A percentile compares a stretch with the other conserved stretches of the same genome.
phyloP scores from a whole-genome alignment of 2,113 vertebrate species.

The Trematomus loennbergii region DNA sequence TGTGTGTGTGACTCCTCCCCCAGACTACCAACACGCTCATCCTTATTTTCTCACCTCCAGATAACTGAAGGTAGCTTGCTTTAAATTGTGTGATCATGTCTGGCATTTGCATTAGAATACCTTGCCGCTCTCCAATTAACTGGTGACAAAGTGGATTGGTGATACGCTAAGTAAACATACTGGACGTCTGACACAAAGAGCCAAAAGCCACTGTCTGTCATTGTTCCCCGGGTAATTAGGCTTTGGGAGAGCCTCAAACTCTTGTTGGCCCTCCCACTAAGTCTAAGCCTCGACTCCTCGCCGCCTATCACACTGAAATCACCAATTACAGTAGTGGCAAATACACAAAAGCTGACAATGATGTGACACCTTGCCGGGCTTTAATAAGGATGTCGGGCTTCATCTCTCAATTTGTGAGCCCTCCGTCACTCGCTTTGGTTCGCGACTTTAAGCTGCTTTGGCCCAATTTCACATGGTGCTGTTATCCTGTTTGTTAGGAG shows the following conservation, averaged over 20 bases:
- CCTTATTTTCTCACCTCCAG: conserved; percentile 46
- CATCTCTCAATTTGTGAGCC: conserved; percentile 61
- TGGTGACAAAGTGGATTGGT: conserved; percentile 70
- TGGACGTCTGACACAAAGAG: conserved; percentile 73
- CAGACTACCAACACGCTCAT: conserved; percentile 7
- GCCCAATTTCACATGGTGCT: conserved; percentile 31
- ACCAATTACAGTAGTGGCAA: conserved; percentile 80
- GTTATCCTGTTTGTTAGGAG: conserved; percentile 32
- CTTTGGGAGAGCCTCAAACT: conserved; percentile 58
- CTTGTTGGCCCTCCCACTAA: conserved; percentile 54
- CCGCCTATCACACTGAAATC: conserved; percentile 63
- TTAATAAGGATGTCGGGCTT: conserved; percentile 59
- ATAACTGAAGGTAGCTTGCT: conserved; percentile 44
- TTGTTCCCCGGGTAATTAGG: conserved; percentile 74
- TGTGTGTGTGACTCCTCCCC: neutral
- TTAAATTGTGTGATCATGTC: conserved; percentile 65
- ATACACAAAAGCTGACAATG: conserved; percentile 63
- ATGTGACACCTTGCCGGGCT: conserved; percentile 64
- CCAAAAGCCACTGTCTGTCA: conserved; percentile 67
- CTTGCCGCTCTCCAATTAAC: conserved; percentile 77
- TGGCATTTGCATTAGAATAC: conserved; percentile 77
- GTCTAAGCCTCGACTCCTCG: conserved; percentile 53
- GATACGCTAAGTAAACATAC: conserved; percentile 70
- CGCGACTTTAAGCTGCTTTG: conserved; percentile 57
- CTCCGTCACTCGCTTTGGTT: conserved; percentile 19